Evolutionary conservation across 2,113 vertebrate species (phyloP), one percentile per base, ranked within the genome.

Genomic region (Psittacus erithacus): DNA sequence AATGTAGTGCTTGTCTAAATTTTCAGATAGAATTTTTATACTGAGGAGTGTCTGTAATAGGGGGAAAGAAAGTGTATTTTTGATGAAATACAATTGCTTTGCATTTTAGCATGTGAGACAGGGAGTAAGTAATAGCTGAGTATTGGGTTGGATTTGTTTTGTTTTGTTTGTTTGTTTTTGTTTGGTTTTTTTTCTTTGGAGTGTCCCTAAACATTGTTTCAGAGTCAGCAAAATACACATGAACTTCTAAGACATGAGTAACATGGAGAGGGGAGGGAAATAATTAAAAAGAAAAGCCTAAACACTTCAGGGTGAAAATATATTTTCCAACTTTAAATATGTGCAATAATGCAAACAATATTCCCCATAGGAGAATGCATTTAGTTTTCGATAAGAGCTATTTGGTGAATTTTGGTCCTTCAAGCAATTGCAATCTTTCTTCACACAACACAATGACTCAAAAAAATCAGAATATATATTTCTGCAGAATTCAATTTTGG

Each of bases 1-100:
- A 91, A 24, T 86, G 81, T 76, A 86, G 63, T 75, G 92, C 96
- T 97, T 97, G 96, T 95, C 93, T 86, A 60, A 91, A 92, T 88
- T 63, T 77, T 96, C 85, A 92, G 80, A 91, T 67, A 68, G 84
- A 92, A 79, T 94, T 90, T 91, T 74, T 81, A 85, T 65, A 38
- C 29, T 63, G 71, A 92, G 39, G 53, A 63, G 14, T 88, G 82
- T 31, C 65, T 86, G 79, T 76, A 92, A 87, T 67, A 52, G 64
- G 75, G 50, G 55, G 46, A 93, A 38, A 18, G 69, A 52, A 27
- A 60, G 27, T 60, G 47, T 86, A 75, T 86, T 86, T 49, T 81
- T 90, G 86, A 82, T 95, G 71, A 91, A 79, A 85, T 28, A 78
- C 71, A 76, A 31, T 10, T 13, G 31, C 82, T 93, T 52, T 93